These are phyloP conservation scores for Erannis defoliaria DNA, from an alignment of 2,888 invertebrate genomes.

Conservation along the genomic window DNA sequence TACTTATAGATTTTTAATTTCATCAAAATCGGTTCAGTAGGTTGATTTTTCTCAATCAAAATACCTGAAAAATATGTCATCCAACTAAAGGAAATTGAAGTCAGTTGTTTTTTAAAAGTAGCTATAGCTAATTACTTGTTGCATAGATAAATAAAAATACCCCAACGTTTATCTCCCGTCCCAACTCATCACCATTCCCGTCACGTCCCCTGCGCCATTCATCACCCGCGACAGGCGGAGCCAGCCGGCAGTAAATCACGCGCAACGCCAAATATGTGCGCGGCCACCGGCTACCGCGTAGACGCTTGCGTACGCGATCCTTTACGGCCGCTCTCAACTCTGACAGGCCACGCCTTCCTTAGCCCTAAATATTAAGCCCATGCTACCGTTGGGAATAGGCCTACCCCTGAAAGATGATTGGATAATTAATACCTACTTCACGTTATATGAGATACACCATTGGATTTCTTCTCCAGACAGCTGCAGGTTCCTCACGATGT, in stretches of 20 bases:
- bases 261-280: conserved; percentile 11
- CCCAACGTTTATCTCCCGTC: not conserved
- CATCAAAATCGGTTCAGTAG: too few species aligned
- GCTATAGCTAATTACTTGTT: too few species aligned
- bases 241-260: conserved; percentile 66
- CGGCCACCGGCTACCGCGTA: not conserved
- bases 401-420: too few species aligned
- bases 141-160: not conserved
- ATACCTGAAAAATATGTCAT: too few species aligned
- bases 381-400: not conserved
- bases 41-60: too few species aligned
- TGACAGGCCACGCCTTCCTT: conserved; percentile 3
- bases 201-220: conserved; percentile 50
- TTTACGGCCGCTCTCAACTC: not conserved
- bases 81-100: too few species aligned
- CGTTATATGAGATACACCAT: too few species aligned
- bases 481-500: too few species aligned
- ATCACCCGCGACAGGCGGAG: conserved; percentile 72
- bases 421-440: too few species aligned
- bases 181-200: conserved; percentile 1
- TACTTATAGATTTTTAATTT: too few species aligned
- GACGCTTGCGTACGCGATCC: not conserved
- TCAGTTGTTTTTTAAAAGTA: too few species aligned
- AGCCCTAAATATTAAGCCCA: not conserved
- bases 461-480: too few species aligned